Evolutionary conservation across 2,888 invertebrate species (phyloP).

Genomic region (Nasonia oneida): DNA sequence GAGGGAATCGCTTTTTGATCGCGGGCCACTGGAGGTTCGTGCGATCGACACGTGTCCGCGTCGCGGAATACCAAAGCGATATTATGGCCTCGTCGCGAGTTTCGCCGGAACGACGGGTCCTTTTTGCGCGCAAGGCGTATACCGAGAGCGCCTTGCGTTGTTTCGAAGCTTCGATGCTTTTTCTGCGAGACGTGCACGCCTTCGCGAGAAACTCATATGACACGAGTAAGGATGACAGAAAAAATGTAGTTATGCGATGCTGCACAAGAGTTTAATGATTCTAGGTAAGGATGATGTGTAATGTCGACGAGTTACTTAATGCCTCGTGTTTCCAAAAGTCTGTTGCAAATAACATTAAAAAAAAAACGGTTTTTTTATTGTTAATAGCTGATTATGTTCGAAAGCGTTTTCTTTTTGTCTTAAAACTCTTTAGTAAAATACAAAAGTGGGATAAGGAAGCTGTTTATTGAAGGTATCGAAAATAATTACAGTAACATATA

Average conservation of each 20-base stretch:
- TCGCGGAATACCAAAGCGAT: slow-evolving; percentile 50
- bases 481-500: no score
- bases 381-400: no score
- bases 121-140: slow-evolving; percentile 17
- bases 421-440: no score
- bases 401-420: no score
- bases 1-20: slow-evolving; percentile 52
- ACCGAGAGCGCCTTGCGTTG: background rate
- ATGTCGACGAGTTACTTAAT: background rate
- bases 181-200: background rate
- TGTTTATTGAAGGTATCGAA: no score
- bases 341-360: background rate
- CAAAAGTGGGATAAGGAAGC: no score
- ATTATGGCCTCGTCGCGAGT: slow-evolving; percentile 33
- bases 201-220: slow-evolving; percentile 32
- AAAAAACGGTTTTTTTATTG: no score
- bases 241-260: background rate
- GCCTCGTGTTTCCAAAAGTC: background rate
- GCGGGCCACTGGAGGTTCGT: background rate
- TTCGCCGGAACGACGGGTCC: slow-evolving; percentile 17
- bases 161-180: slow-evolving; percentile 4
- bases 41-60: slow-evolving; percentile 49
- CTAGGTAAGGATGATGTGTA: slow-evolving; percentile 37
- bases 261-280: slow-evolving; percentile 49
- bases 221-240: background rate